A percentile compares a stretch with the other conserved stretches of the same genome.
Conservation (phyloP, 2,888 invertebrate genomes). For the Cerceris ruficornis region DNA sequence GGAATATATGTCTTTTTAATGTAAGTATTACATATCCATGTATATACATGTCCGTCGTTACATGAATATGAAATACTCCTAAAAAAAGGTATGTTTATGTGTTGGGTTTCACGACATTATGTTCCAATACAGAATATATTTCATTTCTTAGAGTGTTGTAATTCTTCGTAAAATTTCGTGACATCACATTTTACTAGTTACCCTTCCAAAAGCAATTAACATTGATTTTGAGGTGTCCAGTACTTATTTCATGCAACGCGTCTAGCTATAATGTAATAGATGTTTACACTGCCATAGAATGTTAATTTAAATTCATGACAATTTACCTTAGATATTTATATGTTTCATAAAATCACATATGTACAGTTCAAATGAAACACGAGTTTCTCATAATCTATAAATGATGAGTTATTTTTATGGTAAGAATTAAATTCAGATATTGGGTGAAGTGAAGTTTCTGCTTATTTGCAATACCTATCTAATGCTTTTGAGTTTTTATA, state of each 20-base stretch:
- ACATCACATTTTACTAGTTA: conserved; percentile 31
- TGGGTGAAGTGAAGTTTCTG: conserved; percentile 6
- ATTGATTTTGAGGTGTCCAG: conserved; percentile 19
- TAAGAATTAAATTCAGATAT: conserved; percentile 26
- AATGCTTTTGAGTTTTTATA: conserved; percentile 6
- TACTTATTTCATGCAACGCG: conserved; percentile 20
- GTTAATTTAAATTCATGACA: conserved; percentile 34
- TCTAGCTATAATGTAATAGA: conserved; percentile 29
- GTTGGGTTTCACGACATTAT: conserved; percentile 21
- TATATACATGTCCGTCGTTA: background rate
- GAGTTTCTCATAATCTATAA: conserved; percentile 18
- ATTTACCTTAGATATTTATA: conserved; percentile 20
- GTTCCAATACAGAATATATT: conserved; percentile 39
- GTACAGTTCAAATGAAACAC: conserved; percentile 33
- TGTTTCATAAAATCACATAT: conserved; percentile 34
- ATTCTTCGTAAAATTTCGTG: conserved; percentile 35
- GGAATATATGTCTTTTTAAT: conserved; percentile 24
- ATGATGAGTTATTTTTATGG: conserved; percentile 32
- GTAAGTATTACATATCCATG: conserved; percentile 27
- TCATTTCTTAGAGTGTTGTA: conserved; percentile 28
- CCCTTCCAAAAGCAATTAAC: conserved; percentile 26
- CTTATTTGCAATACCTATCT: conserved; percentile 22
- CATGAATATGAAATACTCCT: conserved; percentile 23
- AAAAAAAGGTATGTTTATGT: conserved; percentile 35
- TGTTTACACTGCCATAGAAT: conserved; percentile 49